Percentiles rank a stretch among this genome's conserved stretches.
These are phyloP conservation scores for Tor tambroides DNA, from an alignment of 2,113 vertebrate genomes.

Conservation along the genomic window DNA sequence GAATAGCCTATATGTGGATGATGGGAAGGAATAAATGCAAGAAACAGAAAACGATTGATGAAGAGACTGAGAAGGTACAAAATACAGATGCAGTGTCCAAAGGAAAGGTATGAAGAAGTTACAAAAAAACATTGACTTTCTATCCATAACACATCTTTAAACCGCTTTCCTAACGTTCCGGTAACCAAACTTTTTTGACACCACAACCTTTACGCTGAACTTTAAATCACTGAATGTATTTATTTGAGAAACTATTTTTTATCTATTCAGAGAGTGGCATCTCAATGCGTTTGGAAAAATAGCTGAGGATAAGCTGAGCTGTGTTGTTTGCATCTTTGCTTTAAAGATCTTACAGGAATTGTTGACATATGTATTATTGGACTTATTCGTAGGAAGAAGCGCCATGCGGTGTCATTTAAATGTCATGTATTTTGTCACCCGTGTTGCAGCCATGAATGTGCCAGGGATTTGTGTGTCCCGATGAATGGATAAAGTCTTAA, in stretches of 20 bases:
- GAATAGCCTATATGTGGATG: background rate
- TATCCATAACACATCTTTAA: background rate
- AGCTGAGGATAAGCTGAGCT: background rate
- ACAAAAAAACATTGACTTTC: too few species aligned
- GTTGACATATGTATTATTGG: background rate
- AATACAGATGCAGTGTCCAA: background rate
- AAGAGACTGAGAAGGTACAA: background rate
- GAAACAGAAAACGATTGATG: background rate
- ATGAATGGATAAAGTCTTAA: constrained; percentile 26
- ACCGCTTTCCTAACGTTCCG: background rate
- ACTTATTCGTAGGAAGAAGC: constrained; percentile 12
- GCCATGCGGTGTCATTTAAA: constrained; percentile 15
- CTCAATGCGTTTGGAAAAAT: constrained; percentile 24
- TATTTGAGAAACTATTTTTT: background rate
- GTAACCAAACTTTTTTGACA: background rate
- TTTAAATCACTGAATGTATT: background rate
- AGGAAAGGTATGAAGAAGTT: constrained; percentile 1
- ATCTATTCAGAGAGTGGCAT: background rate
- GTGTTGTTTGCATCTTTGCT: constrained; percentile 17
- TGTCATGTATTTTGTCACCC: constrained; percentile 39
- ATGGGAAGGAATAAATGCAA: background rate
- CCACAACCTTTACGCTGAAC: background rate
- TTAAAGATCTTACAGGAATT: constrained; percentile 3
- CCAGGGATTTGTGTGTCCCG: constrained; percentile 27
- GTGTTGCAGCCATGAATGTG: constrained; percentile 17